Evolutionary conservation across 1,140 invertebrate species (phyloP).

Genomic region (Drosophila nigromelanica): DNA sequence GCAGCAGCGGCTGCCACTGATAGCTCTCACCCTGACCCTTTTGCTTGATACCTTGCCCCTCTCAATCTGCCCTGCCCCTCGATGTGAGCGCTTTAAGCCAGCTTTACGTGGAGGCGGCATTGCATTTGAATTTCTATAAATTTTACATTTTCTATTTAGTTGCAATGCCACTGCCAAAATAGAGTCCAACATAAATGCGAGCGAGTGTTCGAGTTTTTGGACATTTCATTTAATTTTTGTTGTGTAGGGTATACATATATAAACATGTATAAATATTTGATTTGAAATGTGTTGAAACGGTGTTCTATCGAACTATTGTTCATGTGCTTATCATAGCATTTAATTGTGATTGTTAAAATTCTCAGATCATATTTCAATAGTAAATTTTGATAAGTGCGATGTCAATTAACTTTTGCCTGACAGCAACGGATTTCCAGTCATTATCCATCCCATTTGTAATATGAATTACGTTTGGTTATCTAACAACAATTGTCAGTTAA

Average conservation of each 20-base stretch:
- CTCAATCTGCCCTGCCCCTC: neutral
- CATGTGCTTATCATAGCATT: neutral
- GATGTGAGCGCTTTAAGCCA: slow-evolving; percentile 63
- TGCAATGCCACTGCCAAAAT: slow-evolving; percentile 55
- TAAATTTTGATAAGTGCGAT: neutral
- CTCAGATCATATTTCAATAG: no score
- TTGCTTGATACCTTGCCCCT: neutral
- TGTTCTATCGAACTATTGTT: neutral
- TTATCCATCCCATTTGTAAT: neutral
- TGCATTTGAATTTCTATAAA: slow-evolving; percentile 79
- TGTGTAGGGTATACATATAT: no score
- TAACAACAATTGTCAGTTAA: slow-evolving; percentile 33
- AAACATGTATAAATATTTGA: slow-evolving; percentile 10
- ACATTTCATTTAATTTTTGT: slow-evolving; percentile 29
- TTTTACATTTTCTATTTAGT: slow-evolving; percentile 78
- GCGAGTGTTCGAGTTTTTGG: slow-evolving; percentile 23
- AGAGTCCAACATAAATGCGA: slow-evolving; percentile 43
- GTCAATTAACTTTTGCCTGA: neutral
- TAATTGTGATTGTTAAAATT: neutral
- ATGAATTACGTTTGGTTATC: slow-evolving; percentile 29
- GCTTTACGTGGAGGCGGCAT: slow-evolving; percentile 56
- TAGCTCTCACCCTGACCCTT: slow-evolving; percentile 44
- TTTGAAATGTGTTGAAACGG: slow-evolving; percentile 9
- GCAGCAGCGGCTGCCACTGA: slow-evolving; percentile 60
- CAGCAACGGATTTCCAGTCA: neutral